Evolutionary conservation across 1,140 invertebrate species (phyloP), one percentile per base, ranked within the genome.

Genomic region (Eumeta japonica): DNA sequence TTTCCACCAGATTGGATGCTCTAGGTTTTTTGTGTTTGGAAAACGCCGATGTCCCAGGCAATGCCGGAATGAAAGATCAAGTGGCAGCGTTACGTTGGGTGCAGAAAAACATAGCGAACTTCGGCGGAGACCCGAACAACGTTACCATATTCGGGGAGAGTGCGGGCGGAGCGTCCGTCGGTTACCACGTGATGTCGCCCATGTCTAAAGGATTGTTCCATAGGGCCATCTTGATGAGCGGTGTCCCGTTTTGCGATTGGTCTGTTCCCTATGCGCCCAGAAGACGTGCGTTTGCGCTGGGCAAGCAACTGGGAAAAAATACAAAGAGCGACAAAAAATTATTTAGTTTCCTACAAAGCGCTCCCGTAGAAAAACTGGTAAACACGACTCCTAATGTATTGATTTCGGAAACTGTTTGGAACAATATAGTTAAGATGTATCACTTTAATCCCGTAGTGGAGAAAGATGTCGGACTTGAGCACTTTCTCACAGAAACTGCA

Each of bases 11-110:
- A n/a, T n/a, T 55, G 13, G 52, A 43, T 15, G 40, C 28, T 10
- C 37, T 55, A 66, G 79, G 79, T 11, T 81, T 75, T 41, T 41
- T 81, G 3, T 75, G 71, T 39, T 70, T 74, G 0, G 75, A 68
- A 11, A 72, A 68, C 40, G 45, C 60, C 5, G 45, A 60, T 18
- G 62, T 73, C 4, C 68, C 77, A 2, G 82, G 80, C 3, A 83
- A 84, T 51, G 65, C 74, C 41, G 82, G 80, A 2, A 39, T 84
- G 32, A 78, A 79, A 52, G 83, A 86, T 55, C 80, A 83, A 65
- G 74, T 81, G 2, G 39, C 58, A 10, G 80, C 79, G 1, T 47
- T 86, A 2, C 59, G 75, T 32, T 86, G 83, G 83, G 66, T 86
- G 2, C 52, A 78, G 28, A 52, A 75, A 9, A 80, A 85, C 34